phyloP scores from a whole-genome alignment of 2,888 invertebrate species.

The Cartodere bifasciata region DNA sequence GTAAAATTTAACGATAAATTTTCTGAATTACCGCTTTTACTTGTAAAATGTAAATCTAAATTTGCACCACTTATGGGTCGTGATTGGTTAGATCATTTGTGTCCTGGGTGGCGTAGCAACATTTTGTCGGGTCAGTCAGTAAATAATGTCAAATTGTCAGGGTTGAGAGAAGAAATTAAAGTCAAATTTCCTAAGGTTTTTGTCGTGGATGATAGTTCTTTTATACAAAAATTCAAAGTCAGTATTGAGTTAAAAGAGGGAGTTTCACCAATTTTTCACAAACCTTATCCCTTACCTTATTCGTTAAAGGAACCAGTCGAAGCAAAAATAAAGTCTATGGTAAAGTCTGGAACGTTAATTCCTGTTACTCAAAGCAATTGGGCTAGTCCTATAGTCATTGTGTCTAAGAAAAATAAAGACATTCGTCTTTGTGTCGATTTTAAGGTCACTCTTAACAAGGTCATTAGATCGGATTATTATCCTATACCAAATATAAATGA shows the following conservation, averaged over 20 bases:
- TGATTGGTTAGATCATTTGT: constrained; percentile 12
- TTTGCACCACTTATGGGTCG: constrained; percentile 13
- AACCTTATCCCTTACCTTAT: constrained; percentile 17
- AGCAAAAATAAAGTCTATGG: constrained; percentile 16
- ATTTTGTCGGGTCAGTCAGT: neutral
- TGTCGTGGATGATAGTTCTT: too few relatives aligned
- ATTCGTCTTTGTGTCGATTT: constrained; percentile 24
- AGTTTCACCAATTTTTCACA: constrained; percentile 18
- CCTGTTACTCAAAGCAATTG: constrained; percentile 17
- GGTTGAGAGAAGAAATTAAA: constrained; percentile 1
- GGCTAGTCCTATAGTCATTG: constrained; percentile 23
- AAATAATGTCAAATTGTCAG: constrained; percentile 2
- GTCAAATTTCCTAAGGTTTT: too few relatives aligned
- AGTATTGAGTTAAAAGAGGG: constrained; percentile 11
- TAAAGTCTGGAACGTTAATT: constrained; percentile 12
- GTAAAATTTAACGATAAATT: constrained; percentile 6
- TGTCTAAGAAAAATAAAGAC: constrained; percentile 17
- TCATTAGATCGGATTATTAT: constrained; percentile 19
- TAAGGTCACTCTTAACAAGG: constrained; percentile 20
- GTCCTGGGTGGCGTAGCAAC: constrained; percentile 7
- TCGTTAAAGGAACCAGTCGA: constrained; percentile 15
- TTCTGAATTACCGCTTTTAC: constrained; percentile 9
- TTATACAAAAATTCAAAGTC: constrained; percentile 9
- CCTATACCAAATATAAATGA: constrained; percentile 23
- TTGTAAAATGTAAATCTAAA: constrained; percentile 7